A percentile compares a stretch with the other conserved stretches of the same genome.
Conservation (phyloP, 2,888 invertebrate genomes). For the Amiota communis region DNA sequence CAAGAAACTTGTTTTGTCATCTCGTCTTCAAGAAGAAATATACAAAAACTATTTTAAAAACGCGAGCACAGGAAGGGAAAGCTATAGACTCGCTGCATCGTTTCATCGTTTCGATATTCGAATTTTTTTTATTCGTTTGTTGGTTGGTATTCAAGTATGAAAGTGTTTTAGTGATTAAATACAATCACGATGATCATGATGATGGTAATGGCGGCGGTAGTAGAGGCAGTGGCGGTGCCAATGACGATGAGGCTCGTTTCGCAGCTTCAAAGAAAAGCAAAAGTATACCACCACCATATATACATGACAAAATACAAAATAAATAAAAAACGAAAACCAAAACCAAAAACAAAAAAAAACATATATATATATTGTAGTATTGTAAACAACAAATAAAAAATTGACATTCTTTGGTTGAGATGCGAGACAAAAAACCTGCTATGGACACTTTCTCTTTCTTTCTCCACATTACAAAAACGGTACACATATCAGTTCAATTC, state of each 20-base stretch:
- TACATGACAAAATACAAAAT: constrained; percentile 28
- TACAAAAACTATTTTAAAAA: constrained; percentile 31
- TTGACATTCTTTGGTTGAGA: constrained; percentile 66
- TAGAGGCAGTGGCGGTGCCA: not conserved
- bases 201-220: not conserved
- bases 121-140: not conserved
- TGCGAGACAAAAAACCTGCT: constrained; percentile 58
- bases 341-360: constrained; percentile 27
- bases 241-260: constrained; percentile 54
- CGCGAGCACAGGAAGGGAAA: constrained; percentile 69
- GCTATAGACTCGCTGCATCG: constrained; percentile 49
- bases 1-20: not conserved
- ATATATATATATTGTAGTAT: constrained; percentile 37
- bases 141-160: constrained; percentile 7
- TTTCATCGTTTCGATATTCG: not conserved
- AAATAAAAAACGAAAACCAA: constrained; percentile 16
- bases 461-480: constrained; percentile 42
- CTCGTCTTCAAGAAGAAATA: constrained; percentile 19
- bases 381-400: constrained; percentile 54
- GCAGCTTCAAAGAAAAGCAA: constrained; percentile 69
- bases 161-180: not conserved
- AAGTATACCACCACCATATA: constrained; percentile 54
- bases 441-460: constrained; percentile 70
- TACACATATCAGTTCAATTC: no score
- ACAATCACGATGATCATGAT: not conserved